Conservation (phyloP, 2,888 invertebrate genomes). For the Hirtodrosophila alboralis region DNA sequence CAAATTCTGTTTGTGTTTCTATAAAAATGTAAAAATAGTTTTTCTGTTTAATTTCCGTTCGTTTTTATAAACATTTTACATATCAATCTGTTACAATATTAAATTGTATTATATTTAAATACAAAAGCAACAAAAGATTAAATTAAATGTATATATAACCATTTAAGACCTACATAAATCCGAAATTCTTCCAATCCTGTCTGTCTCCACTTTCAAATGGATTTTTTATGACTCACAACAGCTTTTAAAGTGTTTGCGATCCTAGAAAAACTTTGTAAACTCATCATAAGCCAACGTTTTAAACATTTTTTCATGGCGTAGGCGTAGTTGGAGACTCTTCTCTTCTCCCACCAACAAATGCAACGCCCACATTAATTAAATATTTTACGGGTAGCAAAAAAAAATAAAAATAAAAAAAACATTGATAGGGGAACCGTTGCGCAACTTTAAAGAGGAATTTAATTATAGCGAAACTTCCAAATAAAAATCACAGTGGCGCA, state of each 20-base stretch:
- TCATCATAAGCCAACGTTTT: slow-evolving; percentile 34
- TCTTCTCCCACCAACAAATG: slow-evolving; percentile 30
- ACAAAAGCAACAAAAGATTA: too few species aligned
- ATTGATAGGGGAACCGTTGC: slow-evolving; percentile 16
- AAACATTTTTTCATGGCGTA: slow-evolving; percentile 26
- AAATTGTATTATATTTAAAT: too few species aligned
- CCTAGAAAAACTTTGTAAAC: slow-evolving; percentile 26
- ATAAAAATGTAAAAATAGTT: too few species aligned
- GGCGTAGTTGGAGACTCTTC: slow-evolving; percentile 19
- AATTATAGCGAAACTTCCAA: slow-evolving; percentile 62
- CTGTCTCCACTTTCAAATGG: slow-evolving; percentile 30
- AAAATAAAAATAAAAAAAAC: slow-evolving; percentile 9
- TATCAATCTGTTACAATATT: too few species aligned
- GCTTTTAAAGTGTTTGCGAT: slow-evolving; percentile 26
- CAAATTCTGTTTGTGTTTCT: too few species aligned
- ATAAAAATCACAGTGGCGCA: slow-evolving; percentile 40
- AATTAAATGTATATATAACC: too few species aligned
- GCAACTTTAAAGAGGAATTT: slow-evolving; percentile 70
- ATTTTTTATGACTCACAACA: slow-evolving; percentile 39
- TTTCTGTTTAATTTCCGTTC: too few species aligned
- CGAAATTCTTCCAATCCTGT: not conserved
- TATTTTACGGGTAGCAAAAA: slow-evolving; percentile 24
- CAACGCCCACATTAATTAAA: slow-evolving; percentile 44
- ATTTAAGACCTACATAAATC: too few species aligned
- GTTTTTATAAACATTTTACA: too few species aligned